These are phyloP conservation scores for Pterophyllum scalare DNA, from an alignment of 2,113 vertebrate genomes.

Conservation along the genomic window DNA sequence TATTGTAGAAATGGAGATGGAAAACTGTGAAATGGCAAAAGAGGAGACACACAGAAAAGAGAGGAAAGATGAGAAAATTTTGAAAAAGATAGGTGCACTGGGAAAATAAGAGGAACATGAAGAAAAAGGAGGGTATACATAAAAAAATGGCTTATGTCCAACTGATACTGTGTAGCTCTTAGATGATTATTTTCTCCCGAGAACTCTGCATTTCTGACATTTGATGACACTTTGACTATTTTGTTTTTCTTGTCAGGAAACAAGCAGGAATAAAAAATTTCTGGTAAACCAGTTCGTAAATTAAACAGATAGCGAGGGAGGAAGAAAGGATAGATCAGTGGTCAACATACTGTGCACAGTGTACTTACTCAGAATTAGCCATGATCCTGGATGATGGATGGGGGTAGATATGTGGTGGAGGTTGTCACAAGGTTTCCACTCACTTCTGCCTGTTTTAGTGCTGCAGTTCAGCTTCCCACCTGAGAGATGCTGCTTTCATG, in stretches of 20 bases:
- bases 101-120: not conserved
- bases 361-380: conserved; percentile 77
- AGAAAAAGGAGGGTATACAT: not conserved
- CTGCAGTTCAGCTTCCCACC: conserved; percentile 63
- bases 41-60: not conserved
- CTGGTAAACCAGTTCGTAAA: not conserved
- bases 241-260: not conserved
- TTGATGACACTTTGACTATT: not conserved
- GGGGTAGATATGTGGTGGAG: conserved; percentile 22
- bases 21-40: not conserved
- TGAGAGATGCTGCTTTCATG: conserved; percentile 60
- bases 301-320: not conserved
- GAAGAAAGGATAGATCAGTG: not conserved
- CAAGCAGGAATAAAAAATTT: not conserved
- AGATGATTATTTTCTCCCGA: not conserved
- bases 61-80: not conserved
- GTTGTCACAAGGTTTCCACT: conserved; percentile 43
- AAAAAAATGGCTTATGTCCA: not conserved
- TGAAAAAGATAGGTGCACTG: not conserved
- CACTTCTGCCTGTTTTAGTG: conserved; percentile 58
- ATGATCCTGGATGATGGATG: conserved; percentile 57
- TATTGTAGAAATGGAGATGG: conserved; percentile 40
- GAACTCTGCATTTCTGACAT: conserved; percentile 1
- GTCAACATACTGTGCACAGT: not conserved
- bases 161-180: not conserved